phyloP scores from a whole-genome alignment of 2,113 vertebrate species.

The Sylvietta virens region DNA sequence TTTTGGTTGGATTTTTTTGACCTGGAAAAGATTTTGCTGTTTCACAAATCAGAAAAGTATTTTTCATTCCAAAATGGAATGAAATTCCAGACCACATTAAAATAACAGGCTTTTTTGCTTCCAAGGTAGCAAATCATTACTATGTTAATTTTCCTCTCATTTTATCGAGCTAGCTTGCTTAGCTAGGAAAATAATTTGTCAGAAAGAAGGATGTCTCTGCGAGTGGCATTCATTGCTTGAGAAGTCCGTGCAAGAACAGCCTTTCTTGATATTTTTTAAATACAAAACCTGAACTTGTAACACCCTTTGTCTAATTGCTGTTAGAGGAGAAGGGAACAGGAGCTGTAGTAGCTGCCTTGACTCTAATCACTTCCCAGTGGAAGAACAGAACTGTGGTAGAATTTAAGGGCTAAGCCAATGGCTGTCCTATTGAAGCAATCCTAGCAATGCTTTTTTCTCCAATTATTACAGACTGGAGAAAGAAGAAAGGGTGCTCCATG shows the following conservation, averaged over 20 bases:
- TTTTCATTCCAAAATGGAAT: not conserved
- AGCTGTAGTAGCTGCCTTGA: not conserved
- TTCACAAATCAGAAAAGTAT: conserved; percentile 25
- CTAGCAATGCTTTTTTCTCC: not conserved
- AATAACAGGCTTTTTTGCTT: not conserved
- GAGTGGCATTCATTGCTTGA: not conserved
- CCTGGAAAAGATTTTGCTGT: conserved; percentile 1
- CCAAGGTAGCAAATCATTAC: not conserved
- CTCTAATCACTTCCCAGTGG: not conserved
- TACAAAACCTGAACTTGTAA: not conserved
- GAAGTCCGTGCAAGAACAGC: not conserved
- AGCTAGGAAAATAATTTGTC: not conserved
- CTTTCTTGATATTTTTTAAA: not conserved
- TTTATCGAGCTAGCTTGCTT: not conserved
- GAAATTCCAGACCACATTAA: conserved; percentile 11
- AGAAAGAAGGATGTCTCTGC: not conserved
- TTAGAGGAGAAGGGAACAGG: not conserved
- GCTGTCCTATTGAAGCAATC: not conserved
- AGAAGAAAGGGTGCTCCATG: not conserved
- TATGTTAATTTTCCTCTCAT: not conserved
- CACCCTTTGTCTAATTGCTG: not conserved
- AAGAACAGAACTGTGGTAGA: not conserved
- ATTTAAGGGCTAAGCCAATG: not conserved
- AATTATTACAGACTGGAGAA: not conserved
- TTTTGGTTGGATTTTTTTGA: not conserved